Evolutionary conservation across 23 tunicate species (phyloP), one percentile per base, ranked within the genome.

Genomic region (Styela plicata): DNA sequence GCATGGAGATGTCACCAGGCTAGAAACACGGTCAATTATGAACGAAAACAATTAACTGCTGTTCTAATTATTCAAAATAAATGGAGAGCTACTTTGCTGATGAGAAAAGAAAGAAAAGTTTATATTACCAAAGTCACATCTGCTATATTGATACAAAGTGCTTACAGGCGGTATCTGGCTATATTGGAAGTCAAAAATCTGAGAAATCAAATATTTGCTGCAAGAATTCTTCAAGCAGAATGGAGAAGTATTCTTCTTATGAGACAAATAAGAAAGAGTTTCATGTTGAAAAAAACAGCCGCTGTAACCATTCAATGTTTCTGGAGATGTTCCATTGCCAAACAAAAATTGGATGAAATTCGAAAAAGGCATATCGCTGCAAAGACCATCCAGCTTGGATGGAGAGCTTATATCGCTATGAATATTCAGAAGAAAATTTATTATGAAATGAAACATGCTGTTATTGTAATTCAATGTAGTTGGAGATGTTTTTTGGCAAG

Each of bases 391-490:
- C 78, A 73, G 78, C 30, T 16, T 24, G 10, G 28, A 24, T 73
- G 78, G 78, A 73, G 36, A 73, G 78, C 1, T 18, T 31, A n/a
- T 34, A n/a, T 73, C 13, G 24, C 36, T 16, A 73, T 73, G 78
- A 2, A 73, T 24, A 32, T 0, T 16, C 26, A 34, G 17, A 32
- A 23, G 44, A 31, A 29, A 24, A n/a, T 16, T n/a, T 73, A 24
- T 32, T 17, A 16, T 0, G 26, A 31, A 31, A 73, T n/a, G 17
- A 32, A 33, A 32, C 10, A n/a, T 22, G 78, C 78, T 24, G 36
- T 36, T 32, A 34, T 73, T 34, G 16, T 23, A n/a, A 16, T 73
- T 16, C 78, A 73, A 73, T 73, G 52, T 2, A 0, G 0, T 16
- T 32, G 36, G 44, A 29, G 78, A 73, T 18, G 78, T 19, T 16